Base-by-base conservation (phyloP, 1,140 invertebrate species). In the Vanessa atalanta region DNA sequence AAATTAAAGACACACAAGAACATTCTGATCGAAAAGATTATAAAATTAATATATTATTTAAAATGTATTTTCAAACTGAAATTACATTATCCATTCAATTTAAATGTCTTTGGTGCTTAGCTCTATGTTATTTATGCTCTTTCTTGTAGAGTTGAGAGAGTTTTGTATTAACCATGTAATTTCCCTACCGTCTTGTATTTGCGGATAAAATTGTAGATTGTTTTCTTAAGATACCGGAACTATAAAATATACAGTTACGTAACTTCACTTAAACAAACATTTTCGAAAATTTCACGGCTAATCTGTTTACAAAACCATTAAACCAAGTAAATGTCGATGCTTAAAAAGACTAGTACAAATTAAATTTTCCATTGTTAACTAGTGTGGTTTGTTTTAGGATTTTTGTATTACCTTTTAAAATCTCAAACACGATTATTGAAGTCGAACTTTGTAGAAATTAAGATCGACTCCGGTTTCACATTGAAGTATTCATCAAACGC, bases 241-340 rank as follows among this genome's bases (percentile, higher is more conserved):
- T n/a, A 37, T 37, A 37, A 61, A 57, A 12, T 23, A 57, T 23
- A 16, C 9, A 57, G 20, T 57, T 57, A 57, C 53, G 20, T 57
- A 57, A 66, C 53, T 66, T 26, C 8, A 26, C 23, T 66, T 51
- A 16, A 66, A 51, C 65, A 26, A 50, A 66, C 57, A 61, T 14
- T 61, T 61, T 61, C 31, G 57, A 61, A 61, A 61, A 31, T 61
- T 37, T 23, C 26, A 55, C 50, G 15, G 50, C 15, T 51, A 31
- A 66, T 51, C 20, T 55, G 65, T 67, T 67, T 67, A 55, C 50
- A 55, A 69, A 69, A 47, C 53, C 43, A 69, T 60, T 20, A 60
- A 69, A 69, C 37, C 50, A 12, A 47, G 50, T n/a, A 68, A 68
- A 66, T 50, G 23, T n/a, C 13, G 48, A 31, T 16, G 65, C 47